Evolutionary conservation across 2,113 vertebrate genomes (phyloP).

Genomic region (Nicator chloris): DNA sequence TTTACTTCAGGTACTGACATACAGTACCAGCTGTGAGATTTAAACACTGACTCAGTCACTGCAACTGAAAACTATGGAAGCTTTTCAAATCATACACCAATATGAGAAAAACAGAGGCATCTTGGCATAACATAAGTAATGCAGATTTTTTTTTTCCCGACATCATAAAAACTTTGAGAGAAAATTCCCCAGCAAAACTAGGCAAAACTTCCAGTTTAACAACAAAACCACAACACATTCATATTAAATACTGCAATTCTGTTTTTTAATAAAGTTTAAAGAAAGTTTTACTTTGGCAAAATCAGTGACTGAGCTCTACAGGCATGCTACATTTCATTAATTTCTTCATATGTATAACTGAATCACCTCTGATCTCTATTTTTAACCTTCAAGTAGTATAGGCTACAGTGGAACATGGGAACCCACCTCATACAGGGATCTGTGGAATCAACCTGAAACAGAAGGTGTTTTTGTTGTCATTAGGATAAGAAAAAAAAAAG

Average conservation of each 20-base stretch:
- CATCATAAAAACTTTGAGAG: neutral
- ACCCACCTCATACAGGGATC: neutral
- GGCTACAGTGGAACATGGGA: rapidly evolving
- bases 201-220: neutral
- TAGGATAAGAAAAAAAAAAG: neutral
- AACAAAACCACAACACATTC: neutral
- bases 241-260: neutral
- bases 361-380: neutral
- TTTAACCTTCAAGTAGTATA: neutral
- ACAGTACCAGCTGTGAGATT: slow-evolving; percentile 62
- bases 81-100: slow-evolving; percentile 45
- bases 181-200: rapidly evolving
- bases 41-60: slow-evolving; percentile 55
- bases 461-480: neutral
- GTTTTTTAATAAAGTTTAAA: neutral
- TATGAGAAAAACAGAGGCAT: neutral
- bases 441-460: neutral
- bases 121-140: neutral
- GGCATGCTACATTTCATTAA: neutral
- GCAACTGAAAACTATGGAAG: slow-evolving; percentile 23
- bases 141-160: neutral
- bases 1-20: slow-evolving; percentile 67
- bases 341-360: neutral
- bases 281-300: neutral
- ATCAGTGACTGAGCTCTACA: neutral